Conservation (phyloP, 1,140 invertebrate genomes). For the Drosophila bipectinata region DNA sequence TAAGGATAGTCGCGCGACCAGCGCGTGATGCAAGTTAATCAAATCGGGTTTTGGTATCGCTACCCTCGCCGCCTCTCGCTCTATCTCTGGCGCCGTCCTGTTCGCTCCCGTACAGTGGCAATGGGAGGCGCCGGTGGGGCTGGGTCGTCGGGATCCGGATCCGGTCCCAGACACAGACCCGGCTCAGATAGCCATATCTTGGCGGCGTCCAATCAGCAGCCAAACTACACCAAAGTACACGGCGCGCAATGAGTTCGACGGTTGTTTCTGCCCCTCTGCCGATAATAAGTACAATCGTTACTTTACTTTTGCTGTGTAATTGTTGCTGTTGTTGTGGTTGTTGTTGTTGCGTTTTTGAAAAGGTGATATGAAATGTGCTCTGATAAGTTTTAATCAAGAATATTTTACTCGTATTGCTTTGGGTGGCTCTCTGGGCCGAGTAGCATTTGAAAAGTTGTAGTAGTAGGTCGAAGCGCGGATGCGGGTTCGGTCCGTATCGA, state of each 20-base stretch:
- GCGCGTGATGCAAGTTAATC: conserved; percentile 76
- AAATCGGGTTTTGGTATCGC: conserved; percentile 61
- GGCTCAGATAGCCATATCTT: conserved; percentile 76
- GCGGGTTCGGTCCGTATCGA: conserved; percentile 36
- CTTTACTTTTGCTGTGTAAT: conserved; percentile 45
- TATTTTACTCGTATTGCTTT: conserved; percentile 79
- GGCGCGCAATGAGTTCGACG: conserved; percentile 70
- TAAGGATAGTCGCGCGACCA: conserved; percentile 73
- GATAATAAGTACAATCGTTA: conserved; percentile 76
- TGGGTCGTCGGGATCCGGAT: conserved; percentile 19
- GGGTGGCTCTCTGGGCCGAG: conserved; percentile 69
- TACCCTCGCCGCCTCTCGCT: conserved; percentile 8
- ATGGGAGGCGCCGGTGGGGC: conserved; percentile 58
- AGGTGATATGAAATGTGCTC: conserved; percentile 83
- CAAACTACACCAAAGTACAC: conserved; percentile 64
- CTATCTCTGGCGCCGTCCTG: conserved; percentile 15
- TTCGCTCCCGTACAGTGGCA: neutral
- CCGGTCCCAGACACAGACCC: conserved; percentile 2
- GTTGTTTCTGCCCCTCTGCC: conserved; percentile 43
- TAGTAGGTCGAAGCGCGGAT: conserved; percentile 74
- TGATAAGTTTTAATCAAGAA: conserved; percentile 84
- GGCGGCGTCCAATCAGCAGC: conserved; percentile 62
- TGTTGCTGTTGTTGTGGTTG: conserved; percentile 40
- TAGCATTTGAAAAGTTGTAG: conserved; percentile 83
- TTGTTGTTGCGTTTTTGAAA: conserved; percentile 76